Conservation (phyloP, 1,140 invertebrate species). For the Cardiocondyla obscurior region DNA sequence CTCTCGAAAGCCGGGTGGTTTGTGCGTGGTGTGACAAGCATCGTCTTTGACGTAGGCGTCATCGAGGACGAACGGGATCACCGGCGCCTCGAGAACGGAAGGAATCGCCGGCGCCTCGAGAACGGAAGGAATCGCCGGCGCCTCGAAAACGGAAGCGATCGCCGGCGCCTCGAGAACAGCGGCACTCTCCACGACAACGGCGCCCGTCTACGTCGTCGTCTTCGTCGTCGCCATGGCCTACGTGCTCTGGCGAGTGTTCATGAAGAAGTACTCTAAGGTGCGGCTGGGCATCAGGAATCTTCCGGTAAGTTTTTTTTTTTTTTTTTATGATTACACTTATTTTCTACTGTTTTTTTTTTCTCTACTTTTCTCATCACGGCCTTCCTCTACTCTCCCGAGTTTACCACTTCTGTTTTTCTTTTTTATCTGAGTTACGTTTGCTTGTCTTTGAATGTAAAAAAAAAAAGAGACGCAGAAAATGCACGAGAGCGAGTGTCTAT, state of each 20-base stretch:
- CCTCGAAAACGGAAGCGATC: background rate
- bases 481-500: background rate
- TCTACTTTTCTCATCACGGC: background rate
- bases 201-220: background rate
- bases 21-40: background rate
- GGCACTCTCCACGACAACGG: slow-evolving; percentile 6
- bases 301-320: slow-evolving; percentile 75
- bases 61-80: too few species aligned
- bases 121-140: background rate
- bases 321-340: too few species aligned
- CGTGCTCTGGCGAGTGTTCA: slow-evolving; percentile 83
- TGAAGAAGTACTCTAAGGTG: slow-evolving; percentile 84
- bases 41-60: background rate
- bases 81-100: too few species aligned
- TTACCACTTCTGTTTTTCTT: too few species aligned
- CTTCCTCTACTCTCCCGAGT: background rate
- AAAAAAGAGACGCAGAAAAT: slow-evolving; percentile 15
- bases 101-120: background rate
- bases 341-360: background rate
- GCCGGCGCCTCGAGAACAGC: background rate
- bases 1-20: slow-evolving; percentile 7
- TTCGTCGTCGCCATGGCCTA: slow-evolving; percentile 80
- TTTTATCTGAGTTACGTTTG: background rate
- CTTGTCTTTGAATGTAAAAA: background rate
- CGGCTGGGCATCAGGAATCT: slow-evolving; percentile 82